Conservation (phyloP, 37 sponge, comb jelly and placozoan genomes). For the Oopsacas minuta region DNA sequence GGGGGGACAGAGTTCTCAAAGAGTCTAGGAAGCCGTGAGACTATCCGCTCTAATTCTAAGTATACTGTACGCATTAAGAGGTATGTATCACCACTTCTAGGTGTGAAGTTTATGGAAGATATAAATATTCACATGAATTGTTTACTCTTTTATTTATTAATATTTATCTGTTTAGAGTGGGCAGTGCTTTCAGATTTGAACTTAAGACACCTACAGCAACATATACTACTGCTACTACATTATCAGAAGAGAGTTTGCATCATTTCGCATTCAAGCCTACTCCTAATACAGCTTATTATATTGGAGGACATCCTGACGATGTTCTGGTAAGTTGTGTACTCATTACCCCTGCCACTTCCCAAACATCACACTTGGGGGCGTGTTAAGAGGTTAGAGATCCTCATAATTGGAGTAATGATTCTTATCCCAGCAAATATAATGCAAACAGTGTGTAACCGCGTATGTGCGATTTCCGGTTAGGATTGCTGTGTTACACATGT, state of each 20-base stretch:
- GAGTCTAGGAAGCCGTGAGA: background rate
- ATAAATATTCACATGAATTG: too few relatives aligned
- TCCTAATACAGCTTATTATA: background rate
- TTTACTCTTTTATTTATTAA: too few relatives aligned
- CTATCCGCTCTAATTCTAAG: background rate
- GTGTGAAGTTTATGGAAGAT: too few relatives aligned
- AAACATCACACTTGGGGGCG: too few relatives aligned
- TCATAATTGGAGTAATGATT: too few relatives aligned
- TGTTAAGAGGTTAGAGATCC: too few relatives aligned
- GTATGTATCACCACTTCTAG: background rate
- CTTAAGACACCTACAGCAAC: background rate
- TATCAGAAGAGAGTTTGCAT: background rate
- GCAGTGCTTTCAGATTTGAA: conserved; percentile 8
- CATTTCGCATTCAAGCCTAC: background rate
- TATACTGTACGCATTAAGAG: background rate
- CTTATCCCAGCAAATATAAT: too few relatives aligned
- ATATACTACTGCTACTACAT: background rate
- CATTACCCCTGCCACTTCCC: too few relatives aligned
- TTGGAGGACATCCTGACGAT: background rate
- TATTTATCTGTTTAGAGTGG: background rate
- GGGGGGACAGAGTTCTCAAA: background rate
- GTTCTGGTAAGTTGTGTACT: background rate
- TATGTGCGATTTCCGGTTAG: too few relatives aligned
- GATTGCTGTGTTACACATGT: too few relatives aligned
- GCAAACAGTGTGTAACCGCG: too few relatives aligned